These are phyloP conservation scores for Drosophila aff. DNA, from an alignment of 1,140 invertebrate genomes.

Conservation along the genomic window DNA sequence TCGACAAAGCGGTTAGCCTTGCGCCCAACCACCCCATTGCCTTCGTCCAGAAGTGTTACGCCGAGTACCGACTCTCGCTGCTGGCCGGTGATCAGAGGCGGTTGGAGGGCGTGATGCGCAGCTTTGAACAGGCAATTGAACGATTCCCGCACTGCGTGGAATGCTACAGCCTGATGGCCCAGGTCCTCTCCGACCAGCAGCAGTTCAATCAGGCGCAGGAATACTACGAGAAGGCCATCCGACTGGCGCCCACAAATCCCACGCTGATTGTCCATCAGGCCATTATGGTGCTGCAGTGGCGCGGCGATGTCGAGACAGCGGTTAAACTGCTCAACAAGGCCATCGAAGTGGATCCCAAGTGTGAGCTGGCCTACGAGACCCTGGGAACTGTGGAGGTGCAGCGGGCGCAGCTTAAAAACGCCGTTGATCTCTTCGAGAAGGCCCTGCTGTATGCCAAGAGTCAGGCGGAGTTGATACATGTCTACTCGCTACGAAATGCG, in stretches of 20 bases:
- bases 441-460: conserved; percentile 94
- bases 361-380: conserved; percentile 97
- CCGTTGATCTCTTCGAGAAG: conserved; percentile 94
- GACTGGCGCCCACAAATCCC: conserved; percentile 94
- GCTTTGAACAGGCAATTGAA: conserved; percentile 91
- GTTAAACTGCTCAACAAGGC: conserved; percentile 92
- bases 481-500: conserved; percentile 94
- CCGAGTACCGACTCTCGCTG: conserved; percentile 90
- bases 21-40: conserved; percentile 94
- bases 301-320: conserved; percentile 92
- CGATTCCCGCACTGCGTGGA: conserved; percentile 94
- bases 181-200: conserved; percentile 93
- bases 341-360: conserved; percentile 94
- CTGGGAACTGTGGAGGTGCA: conserved; percentile 97
- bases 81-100: conserved; percentile 86
- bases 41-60: conserved; percentile 94
- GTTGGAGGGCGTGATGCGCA: conserved; percentile 87
- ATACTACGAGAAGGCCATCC: conserved; percentile 92
- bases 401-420: conserved; percentile 90
- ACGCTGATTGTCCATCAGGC: conserved; percentile 94
- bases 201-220: conserved; percentile 93
- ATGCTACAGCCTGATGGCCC: conserved; percentile 92
- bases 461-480: conserved; percentile 93
- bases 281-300: conserved; percentile 93
- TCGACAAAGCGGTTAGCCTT: conserved; percentile 92